Conservation (phyloP, 1,140 invertebrate species). For the Homarus americanus region DNA sequence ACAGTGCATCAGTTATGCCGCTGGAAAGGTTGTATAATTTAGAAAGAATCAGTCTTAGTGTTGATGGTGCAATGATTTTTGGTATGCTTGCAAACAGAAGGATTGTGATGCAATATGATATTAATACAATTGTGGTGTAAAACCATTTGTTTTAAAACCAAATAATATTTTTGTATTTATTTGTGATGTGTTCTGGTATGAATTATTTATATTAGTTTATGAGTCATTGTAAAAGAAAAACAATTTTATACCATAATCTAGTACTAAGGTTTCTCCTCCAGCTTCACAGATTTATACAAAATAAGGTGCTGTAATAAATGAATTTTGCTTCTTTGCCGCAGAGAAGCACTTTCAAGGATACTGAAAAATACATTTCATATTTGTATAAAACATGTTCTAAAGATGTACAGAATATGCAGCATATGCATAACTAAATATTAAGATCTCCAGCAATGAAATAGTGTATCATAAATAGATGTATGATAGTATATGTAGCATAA, state of each 20-base stretch:
- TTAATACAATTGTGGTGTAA: conserved; percentile 14
- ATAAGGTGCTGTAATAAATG: conserved; percentile 10
- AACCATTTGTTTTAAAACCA: conserved; percentile 14
- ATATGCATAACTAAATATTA: not conserved
- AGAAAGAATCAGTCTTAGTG: too few relatives aligned
- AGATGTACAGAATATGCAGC: not conserved
- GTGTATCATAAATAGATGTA: conserved; percentile 7
- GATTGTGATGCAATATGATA: conserved; percentile 31
- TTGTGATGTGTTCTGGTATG: conserved; percentile 12
- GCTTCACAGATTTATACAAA: conserved; percentile 38
- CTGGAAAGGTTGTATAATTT: too few relatives aligned
- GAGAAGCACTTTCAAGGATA: not conserved
- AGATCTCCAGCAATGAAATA: not conserved
- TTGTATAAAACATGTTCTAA: not conserved
- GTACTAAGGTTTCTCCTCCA: conserved; percentile 17
- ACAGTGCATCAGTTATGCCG: too few relatives aligned
- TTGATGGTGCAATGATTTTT: too few relatives aligned
- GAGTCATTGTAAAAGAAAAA: conserved; percentile 5
- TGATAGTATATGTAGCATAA: conserved; percentile 3
- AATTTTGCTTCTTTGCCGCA: not conserved
- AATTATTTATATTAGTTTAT: conserved; percentile 23
- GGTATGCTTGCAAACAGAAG: too few relatives aligned
- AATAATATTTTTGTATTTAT: conserved; percentile 26
- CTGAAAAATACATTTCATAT: not conserved
- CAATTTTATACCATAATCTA: conserved; percentile 37